These are phyloP conservation scores for Aradus depressus DNA, from an alignment of 2,888 invertebrate genomes.

Conservation along the genomic window DNA sequence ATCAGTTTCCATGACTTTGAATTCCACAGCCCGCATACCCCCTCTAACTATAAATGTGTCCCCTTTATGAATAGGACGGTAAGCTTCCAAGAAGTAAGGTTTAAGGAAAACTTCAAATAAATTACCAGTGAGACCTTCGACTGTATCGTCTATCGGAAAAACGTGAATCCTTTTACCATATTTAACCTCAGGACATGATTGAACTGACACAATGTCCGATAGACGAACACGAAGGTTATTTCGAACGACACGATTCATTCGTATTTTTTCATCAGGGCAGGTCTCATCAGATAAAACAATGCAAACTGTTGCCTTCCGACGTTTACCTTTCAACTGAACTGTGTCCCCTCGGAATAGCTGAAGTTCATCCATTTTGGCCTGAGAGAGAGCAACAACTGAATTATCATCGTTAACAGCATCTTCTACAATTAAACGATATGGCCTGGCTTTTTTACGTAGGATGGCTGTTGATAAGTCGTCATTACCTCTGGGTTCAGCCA, in stretches of 20 bases:
- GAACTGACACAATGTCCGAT: slow-evolving; percentile 89
- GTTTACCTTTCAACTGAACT: slow-evolving; percentile 89
- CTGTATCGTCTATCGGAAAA: slow-evolving; percentile 86
- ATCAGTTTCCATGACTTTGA: slow-evolving; percentile 97
- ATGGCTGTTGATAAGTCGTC: slow-evolving; percentile 69
- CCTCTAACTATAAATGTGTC: slow-evolving; percentile 96
- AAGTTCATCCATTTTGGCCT: slow-evolving; percentile 96
- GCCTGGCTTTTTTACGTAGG: slow-evolving; percentile 90
- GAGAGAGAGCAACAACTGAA: slow-evolving; percentile 90
- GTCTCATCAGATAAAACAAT: slow-evolving; percentile 93
- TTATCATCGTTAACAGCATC: slow-evolving; percentile 98
- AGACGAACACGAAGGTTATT: slow-evolving; percentile 91
- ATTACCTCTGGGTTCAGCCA: slow-evolving; percentile 1
- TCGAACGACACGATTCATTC: slow-evolving; percentile 91
- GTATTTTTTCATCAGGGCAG: slow-evolving; percentile 91
- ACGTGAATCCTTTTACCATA: slow-evolving; percentile 97
- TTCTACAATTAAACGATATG: slow-evolving; percentile 93
- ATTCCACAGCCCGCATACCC: slow-evolving; percentile 96
- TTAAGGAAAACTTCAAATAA: slow-evolving; percentile 95
- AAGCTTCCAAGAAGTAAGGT: slow-evolving; percentile 97
- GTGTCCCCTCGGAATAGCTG: slow-evolving; percentile 92
- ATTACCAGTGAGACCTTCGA: slow-evolving; percentile 92
- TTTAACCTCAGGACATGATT: slow-evolving; percentile 88
- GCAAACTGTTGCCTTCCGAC: slow-evolving; percentile 93
- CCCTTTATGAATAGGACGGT: slow-evolving; percentile 94